Evolutionary conservation across 1,140 invertebrate genomes (phyloP), one percentile per base, ranked within the genome.

Genomic region (Anastrepha obliqua): DNA sequence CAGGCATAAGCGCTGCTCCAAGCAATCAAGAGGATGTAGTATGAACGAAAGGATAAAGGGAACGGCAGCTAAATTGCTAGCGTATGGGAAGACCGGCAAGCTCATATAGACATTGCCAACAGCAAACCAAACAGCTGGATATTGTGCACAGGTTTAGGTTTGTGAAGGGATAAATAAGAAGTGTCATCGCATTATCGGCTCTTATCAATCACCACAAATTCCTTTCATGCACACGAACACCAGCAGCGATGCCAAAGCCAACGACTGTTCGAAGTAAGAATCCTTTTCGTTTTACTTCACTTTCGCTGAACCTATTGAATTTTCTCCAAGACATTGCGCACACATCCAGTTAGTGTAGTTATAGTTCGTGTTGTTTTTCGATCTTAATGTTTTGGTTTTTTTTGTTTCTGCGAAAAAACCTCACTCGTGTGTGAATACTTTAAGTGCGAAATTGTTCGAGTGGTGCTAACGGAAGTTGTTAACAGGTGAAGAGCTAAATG

Each of bases 181-280:
- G 70, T 74, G 70, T 74, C 70, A 74, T 74, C 70, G 70, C 70
- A 74, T 74, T 74, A 74, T 74, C 70, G 17, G 70, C 70, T 74
- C 70, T 74, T 74, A 74, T 74, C 70, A 74, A 74, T 74, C 70
- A 74, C 70, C 70, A 42, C 70, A 74, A 74, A 74, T 74, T 74
- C 70, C 70, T 74, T 47, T 47, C 70, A 42, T n/a, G 15, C 70
- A 74, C 44, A 42, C 11, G 9, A 47, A 74, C 47, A 67, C 29
- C 70, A 74, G 4, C 29, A 74, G 39, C 13, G 15, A 74, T 74
- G 17, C 17, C 60, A 74, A 74, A 44, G 39, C 39, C 20, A 51
- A n/a, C 17, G n/a, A 74, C 2, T 13, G 70, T 51, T 9, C 15
- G 42, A 8, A 74, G 42, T 15, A 13, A 15, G n/a, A 15, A 47